These are phyloP conservation scores for Poeciliopsis prolifica DNA, from an alignment of 2,113 vertebrate species.

Conservation along the genomic window DNA sequence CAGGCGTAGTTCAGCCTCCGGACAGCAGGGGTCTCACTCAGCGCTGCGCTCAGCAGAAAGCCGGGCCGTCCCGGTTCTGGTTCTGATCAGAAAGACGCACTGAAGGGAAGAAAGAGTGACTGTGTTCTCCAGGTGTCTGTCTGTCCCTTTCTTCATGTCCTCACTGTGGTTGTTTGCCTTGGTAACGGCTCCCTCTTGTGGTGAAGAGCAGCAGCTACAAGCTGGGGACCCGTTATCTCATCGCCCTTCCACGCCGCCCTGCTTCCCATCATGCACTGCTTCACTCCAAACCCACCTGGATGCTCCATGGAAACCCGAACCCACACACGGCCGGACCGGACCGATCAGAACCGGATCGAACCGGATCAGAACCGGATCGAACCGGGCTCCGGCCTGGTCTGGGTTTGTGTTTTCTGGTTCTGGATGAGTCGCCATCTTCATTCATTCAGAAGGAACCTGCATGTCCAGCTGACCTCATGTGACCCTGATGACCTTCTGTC, in stretches of 20 bases:
- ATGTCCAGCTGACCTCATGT: conserved; percentile 4
- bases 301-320: conserved; percentile 32
- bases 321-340: not conserved
- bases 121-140: conserved; percentile 36
- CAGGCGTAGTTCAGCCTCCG: conserved; percentile 5
- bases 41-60: conserved; percentile 29
- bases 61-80: too few species aligned
- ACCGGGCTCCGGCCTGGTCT: not conserved
- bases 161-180: conserved; percentile 56
- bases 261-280: conserved; percentile 57
- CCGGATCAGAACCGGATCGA: too few species aligned
- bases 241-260: conserved; percentile 37
- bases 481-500: conserved; percentile 2
- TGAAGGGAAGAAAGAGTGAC: conserved; percentile 56
- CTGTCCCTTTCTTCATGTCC: conserved; percentile 7
- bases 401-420: conserved; percentile 20
- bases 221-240: conserved; percentile 56
- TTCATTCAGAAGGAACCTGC: conserved; percentile 5
- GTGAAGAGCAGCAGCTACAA: conserved; percentile 42
- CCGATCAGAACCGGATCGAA: too few species aligned
- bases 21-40: not conserved
- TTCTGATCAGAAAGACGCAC: conserved; percentile 12
- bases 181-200: conserved; percentile 71
- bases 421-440: conserved; percentile 25
- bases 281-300: conserved; percentile 20